Base-by-base conservation (phyloP, 2,113 vertebrate genomes). In the Miniopterus natalensis region DNA sequence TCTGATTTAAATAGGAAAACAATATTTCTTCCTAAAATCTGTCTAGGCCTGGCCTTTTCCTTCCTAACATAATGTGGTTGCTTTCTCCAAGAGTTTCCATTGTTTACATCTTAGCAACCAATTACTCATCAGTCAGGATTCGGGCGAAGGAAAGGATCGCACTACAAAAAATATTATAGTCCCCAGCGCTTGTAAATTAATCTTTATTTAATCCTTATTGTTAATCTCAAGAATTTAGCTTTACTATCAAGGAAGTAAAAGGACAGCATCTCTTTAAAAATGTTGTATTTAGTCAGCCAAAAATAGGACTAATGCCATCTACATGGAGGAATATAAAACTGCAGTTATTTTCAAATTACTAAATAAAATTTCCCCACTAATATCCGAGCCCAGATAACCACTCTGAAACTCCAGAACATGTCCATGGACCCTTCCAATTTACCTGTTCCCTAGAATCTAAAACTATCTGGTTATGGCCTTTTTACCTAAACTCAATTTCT, bases 301-400 rank as follows among this genome's bases (percentile, higher is more conserved):
- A 93, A 70, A 63, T 70, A 96, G 45, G 29, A 83, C 20, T 47
- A 66, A 95, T 63, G 51, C 29, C 71, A 70, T 75, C 40, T 91
- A n/a, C 57, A 15, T 61, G 42, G 51, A 55, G 68, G 18, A 45
- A 70, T 55, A 7, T 93, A 65, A 80, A 97, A 93, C 12, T 70
- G 11, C 7, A 42, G 17, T 80, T 73, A 84, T 84, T 84, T 91
- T 91, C 65, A 84, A 71, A 68, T 23, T 61, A 31, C 36, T 49
- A 57, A 55, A 65, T 29, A 61, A 51, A 53, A 4, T 27, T 15
- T 0, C 20, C 21, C 20, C 11, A 27, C 65, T 53, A 20, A 85
- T 31, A 88, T 17, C 42, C 57, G 51, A 88, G 23, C 31, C 65
- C 42, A 8, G 10, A 27, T n/a, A 31, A 77, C 59, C 31, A 77